phyloP scores from a whole-genome alignment of 2,113 vertebrate species.

The Strix aluco region DNA sequence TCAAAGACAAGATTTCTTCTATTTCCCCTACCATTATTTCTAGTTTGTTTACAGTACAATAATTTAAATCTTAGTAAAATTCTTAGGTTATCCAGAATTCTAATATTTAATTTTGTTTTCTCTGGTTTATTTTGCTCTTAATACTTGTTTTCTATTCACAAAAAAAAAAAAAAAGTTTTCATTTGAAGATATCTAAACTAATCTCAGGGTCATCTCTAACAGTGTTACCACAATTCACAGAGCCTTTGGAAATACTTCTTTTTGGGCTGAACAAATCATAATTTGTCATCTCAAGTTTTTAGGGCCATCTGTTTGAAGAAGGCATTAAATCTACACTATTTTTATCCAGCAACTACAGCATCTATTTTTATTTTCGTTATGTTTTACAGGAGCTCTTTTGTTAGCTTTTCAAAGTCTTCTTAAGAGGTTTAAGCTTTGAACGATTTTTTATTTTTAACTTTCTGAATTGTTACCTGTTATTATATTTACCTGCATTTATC shows the following conservation, averaged over 20 bases:
- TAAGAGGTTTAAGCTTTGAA: too few species aligned
- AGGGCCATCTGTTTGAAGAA: slow-evolving; percentile 54
- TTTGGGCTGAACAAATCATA: slow-evolving; percentile 9
- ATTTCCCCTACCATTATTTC: background rate
- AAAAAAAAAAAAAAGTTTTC: background rate
- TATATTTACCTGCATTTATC: too few species aligned
- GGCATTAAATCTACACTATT: slow-evolving; percentile 40
- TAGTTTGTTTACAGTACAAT: background rate
- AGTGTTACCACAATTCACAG: background rate
- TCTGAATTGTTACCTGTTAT: too few species aligned
- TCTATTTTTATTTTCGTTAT: too few species aligned
- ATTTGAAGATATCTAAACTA: background rate
- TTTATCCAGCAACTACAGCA: slow-evolving; percentile 48
- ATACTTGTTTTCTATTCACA: background rate
- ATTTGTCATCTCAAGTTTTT: slow-evolving; percentile 30
- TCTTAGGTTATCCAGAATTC: background rate
- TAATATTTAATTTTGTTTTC: background rate
- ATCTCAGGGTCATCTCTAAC: slow-evolving; percentile 3
- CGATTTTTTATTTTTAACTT: too few species aligned
- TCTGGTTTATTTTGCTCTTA: background rate
- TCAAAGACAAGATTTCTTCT: background rate
- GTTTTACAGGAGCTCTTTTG: too few species aligned
- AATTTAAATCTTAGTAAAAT: background rate
- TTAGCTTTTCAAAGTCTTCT: too few species aligned
- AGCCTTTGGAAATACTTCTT: background rate